Conservation (phyloP, 1,140 invertebrate species). For the Drosophila suzukii region DNA sequence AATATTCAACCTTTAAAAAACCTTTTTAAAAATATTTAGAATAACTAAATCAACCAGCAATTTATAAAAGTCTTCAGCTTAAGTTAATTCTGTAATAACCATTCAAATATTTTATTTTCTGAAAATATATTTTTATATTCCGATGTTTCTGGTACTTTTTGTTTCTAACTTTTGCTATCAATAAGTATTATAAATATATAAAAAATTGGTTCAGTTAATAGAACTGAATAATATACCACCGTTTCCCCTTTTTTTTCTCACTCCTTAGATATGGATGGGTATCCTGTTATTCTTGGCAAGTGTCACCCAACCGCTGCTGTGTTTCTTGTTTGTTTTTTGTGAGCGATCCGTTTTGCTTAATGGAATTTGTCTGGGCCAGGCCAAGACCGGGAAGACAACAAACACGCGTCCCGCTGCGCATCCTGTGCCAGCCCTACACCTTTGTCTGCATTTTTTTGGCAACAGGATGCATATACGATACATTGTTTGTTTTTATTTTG, state of each 20-base stretch:
- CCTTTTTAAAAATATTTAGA: too few relatives aligned
- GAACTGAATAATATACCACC: neutral
- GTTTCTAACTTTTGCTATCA: too few relatives aligned
- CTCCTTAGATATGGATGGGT: neutral
- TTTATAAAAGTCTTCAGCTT: too few relatives aligned
- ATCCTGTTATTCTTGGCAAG: constrained; percentile 9
- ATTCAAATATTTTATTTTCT: too few relatives aligned
- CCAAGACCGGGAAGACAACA: constrained; percentile 11
- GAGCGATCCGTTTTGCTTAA: constrained; percentile 29
- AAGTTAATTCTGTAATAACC: too few relatives aligned
- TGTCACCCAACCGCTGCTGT: constrained; percentile 11
- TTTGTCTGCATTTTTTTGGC: constrained; percentile 50
- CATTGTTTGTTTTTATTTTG: constrained; percentile 53
- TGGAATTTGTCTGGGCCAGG: constrained; percentile 38
- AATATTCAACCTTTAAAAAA: too few relatives aligned
- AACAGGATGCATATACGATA: constrained; percentile 45
- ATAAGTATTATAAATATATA: too few relatives aligned
- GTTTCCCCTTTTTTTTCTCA: neutral
- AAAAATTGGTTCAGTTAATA: too few relatives aligned
- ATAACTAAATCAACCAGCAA: too few relatives aligned
- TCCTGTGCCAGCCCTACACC: constrained; percentile 40
- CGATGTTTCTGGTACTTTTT: too few relatives aligned
- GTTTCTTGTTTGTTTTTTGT: constrained; percentile 13
- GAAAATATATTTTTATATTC: too few relatives aligned
- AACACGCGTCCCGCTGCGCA: constrained; percentile 54